Evolutionary conservation across 53 echinoderm and acorn worm genomes (phyloP).

Genomic region (Stichopus horrens): DNA sequence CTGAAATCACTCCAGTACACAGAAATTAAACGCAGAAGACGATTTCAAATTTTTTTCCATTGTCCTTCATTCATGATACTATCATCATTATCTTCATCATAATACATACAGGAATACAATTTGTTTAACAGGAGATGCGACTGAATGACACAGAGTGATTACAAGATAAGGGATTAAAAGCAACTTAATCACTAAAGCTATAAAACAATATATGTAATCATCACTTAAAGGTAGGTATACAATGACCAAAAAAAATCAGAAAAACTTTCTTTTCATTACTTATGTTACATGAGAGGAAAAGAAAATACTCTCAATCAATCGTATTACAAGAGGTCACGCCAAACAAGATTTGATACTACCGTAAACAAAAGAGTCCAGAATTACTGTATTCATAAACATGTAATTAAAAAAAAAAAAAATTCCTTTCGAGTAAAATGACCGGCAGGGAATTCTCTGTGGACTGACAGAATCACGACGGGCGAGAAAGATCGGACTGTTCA

Average conservation of each 20-base stretch:
- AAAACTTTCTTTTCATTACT: neutral
- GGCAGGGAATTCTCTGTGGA: too few species aligned
- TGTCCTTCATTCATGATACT: conserved; percentile 1
- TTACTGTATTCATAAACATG: too few species aligned
- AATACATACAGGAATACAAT: conserved; percentile 40
- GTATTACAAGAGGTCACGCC: neutral
- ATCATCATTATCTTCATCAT: conserved; percentile 1
- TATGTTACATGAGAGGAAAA: conserved; percentile 7
- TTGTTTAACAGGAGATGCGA: conserved; percentile 36
- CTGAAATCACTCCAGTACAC: too few species aligned
- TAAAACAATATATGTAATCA: conserved; percentile 23
- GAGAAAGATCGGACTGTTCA: too few species aligned
- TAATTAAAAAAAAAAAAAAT: too few species aligned
- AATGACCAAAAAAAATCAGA: conserved; percentile 16
- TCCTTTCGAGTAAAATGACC: too few species aligned
- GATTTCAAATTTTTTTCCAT: neutral
- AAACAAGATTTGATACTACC: neutral
- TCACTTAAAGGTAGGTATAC: conserved; percentile 9
- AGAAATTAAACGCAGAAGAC: too few species aligned
- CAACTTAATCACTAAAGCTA: conserved; percentile 25
- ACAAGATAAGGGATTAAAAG: conserved; percentile 37
- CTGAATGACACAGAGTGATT: conserved; percentile 38
- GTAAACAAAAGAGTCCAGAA: neutral
- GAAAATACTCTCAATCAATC: neutral
- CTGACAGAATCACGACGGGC: too few species aligned